Percentiles rank a stretch among this genome's conserved stretches.
phyloP scores from a whole-genome alignment of 2,797 vertebrate species.

The Dryobates pubescens region DNA sequence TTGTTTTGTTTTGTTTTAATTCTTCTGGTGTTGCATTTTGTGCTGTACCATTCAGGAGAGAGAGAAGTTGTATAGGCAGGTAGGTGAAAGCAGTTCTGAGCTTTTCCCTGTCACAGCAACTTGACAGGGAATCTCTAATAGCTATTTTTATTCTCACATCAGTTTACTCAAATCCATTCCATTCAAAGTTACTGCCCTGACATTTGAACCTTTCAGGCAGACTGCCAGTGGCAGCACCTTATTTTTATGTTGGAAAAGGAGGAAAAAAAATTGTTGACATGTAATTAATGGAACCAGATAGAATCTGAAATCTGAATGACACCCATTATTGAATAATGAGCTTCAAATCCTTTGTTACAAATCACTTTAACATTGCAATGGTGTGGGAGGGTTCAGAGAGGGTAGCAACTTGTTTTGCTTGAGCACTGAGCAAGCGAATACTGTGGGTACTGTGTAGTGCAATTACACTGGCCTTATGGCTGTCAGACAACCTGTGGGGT shows the following conservation, averaged over 20 bases:
- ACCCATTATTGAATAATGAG: conserved; percentile 36
- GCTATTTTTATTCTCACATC: background rate
- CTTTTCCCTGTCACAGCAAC: background rate
- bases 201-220: conserved; percentile 48
- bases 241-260: conserved; percentile 21
- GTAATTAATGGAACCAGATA: conserved; percentile 32
- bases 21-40: background rate
- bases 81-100: background rate
- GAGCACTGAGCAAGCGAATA: background rate
- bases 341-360: conserved; percentile 24
- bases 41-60: background rate
- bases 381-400: background rate
- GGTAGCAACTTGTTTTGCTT: background rate
- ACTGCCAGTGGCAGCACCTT: conserved; percentile 10
- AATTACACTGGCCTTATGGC: rapidly evolving
- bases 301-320: conserved; percentile 27
- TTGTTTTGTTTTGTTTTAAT: background rate
- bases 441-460: background rate
- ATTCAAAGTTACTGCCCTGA: conserved; percentile 35
- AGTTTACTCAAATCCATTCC: conserved; percentile 8
- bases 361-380: background rate
- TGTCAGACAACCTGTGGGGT: background rate
- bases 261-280: background rate
- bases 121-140: conserved; percentile 21
- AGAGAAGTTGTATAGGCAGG: background rate